Evolutionary conservation across 2,888 invertebrate genomes (phyloP).

Genomic region (Ptilodon capucinus): DNA sequence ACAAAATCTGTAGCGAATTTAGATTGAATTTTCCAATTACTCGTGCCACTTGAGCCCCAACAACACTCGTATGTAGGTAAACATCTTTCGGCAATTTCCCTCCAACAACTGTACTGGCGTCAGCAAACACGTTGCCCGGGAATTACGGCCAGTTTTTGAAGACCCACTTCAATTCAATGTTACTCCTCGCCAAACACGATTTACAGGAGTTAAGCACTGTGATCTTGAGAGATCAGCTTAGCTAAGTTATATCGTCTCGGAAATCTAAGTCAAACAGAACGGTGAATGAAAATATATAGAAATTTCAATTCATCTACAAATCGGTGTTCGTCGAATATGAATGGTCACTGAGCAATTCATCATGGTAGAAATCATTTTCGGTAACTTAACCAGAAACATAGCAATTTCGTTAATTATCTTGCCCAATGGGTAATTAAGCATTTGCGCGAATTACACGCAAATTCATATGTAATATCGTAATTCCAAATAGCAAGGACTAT

Average conservation of each 20-base stretch:
- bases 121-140: constrained; percentile 53
- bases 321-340: too few relatives aligned
- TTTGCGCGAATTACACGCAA: too few relatives aligned
- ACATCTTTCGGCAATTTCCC: constrained; percentile 63
- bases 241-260: constrained; percentile 57
- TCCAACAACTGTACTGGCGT: constrained; percentile 54
- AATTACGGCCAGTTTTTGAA: constrained; percentile 37
- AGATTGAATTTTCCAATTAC: constrained; percentile 63
- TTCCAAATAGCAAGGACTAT: too few relatives aligned
- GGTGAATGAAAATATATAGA: too few relatives aligned
- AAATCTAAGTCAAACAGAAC: constrained; percentile 77
- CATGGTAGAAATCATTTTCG: too few relatives aligned
- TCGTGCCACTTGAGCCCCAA: constrained; percentile 33
- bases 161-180: constrained; percentile 33
- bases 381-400: too few relatives aligned
- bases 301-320: too few relatives aligned
- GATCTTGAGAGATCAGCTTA: constrained; percentile 57
- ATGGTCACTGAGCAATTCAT: too few relatives aligned
- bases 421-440: too few relatives aligned
- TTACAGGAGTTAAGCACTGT: constrained; percentile 16
- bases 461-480: too few relatives aligned
- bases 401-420: too few relatives aligned
- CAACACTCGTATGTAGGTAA: constrained; percentile 52
- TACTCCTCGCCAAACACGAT: constrained; percentile 12
- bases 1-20: constrained; percentile 48